A percentile compares a stretch with the other conserved stretches of the same genome.
These are phyloP conservation scores for Drosophila atripex DNA, from an alignment of 2,888 invertebrate genomes.

Conservation along the genomic window DNA sequence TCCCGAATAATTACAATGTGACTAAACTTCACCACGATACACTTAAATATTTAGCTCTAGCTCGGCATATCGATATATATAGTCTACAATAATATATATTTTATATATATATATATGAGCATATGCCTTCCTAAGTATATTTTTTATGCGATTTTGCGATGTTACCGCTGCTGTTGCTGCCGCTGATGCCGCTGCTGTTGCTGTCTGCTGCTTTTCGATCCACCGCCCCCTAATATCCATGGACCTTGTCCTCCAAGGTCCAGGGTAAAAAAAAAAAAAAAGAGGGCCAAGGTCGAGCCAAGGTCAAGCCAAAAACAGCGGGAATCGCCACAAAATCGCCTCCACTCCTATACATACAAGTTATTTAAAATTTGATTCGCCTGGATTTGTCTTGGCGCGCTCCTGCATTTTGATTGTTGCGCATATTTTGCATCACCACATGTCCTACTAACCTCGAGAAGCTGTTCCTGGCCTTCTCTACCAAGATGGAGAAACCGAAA, in stretches of 20 bases:
- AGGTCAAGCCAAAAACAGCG: slow-evolving; percentile 34
- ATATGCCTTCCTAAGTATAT: slow-evolving; percentile 62
- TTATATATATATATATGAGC: slow-evolving; percentile 34
- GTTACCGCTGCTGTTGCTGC: slow-evolving; percentile 21
- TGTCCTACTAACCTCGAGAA: slow-evolving; percentile 15
- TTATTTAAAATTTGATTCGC: slow-evolving; percentile 5
- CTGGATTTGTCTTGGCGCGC: slow-evolving; percentile 6
- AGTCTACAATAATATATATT: neutral
- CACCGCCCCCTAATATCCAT: too few species aligned
- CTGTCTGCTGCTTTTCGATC: neutral
- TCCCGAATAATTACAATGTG: slow-evolving; percentile 84
- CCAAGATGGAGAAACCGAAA: neutral
- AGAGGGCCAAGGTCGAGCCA: slow-evolving; percentile 31
- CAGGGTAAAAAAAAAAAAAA: too few species aligned
- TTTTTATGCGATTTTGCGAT: slow-evolving; percentile 77
- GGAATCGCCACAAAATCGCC: slow-evolving; percentile 46
- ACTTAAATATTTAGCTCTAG: slow-evolving; percentile 78
- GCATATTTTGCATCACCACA: slow-evolving; percentile 14
- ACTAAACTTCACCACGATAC: slow-evolving; percentile 84
- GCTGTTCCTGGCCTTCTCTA: too few species aligned
- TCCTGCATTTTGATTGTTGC: slow-evolving; percentile 23
- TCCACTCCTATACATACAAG: slow-evolving; percentile 21
- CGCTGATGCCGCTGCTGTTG: slow-evolving; percentile 8
- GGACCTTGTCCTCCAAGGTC: too few species aligned
- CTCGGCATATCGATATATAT: slow-evolving; percentile 48